Base-by-base conservation (phyloP, 1,140 invertebrate species). In the Diabrotica virgifera region DNA sequence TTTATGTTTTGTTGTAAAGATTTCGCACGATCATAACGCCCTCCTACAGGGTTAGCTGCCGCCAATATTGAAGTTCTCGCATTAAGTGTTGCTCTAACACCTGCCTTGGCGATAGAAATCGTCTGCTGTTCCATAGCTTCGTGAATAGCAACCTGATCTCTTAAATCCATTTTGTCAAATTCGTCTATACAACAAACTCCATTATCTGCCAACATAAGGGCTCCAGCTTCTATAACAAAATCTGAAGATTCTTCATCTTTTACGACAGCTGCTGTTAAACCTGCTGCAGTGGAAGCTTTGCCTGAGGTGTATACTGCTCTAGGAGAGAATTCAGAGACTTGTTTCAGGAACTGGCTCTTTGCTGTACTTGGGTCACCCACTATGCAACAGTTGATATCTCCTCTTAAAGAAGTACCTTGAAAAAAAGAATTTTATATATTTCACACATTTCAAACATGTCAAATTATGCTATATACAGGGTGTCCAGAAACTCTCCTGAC, bases 101-200 rank as follows among this genome's bases (percentile, higher is more conserved):
- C 55, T n/a, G 98, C 97, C 82, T 99, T 99, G 0, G 98, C 97
- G 59, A 99, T 89, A 1, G 96, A 98, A 76, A 99, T 99, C 0
- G 97, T 99, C 81, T 99, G 98, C 77, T 99, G 98, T 86, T 99
- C 98, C 98, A 99, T 99, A 55, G 97, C 98, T 84, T 99, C 98
- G 81, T 99, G 97, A 76, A 98, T 99, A 36, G 98, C 97, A 6
- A 99, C 96, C 80, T 99, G 97, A 85, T 99, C 97, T 64, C 89
- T 88, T 0, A 86, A 85, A 79, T 99, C 97, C 98, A 99, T 99
- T 84, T 99, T 99, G 77, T 99, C 98, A 82, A 99, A 99, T 82
- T 99, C 97, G 78, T 99, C 97, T 72, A 99, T 99, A 78, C 97
- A 99, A 79, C 97, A 99, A 36, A 99, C 93, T 11, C 98, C 97